Conservation (phyloP, 1,140 invertebrate species). For the Dolichoris vasculosae region DNA sequence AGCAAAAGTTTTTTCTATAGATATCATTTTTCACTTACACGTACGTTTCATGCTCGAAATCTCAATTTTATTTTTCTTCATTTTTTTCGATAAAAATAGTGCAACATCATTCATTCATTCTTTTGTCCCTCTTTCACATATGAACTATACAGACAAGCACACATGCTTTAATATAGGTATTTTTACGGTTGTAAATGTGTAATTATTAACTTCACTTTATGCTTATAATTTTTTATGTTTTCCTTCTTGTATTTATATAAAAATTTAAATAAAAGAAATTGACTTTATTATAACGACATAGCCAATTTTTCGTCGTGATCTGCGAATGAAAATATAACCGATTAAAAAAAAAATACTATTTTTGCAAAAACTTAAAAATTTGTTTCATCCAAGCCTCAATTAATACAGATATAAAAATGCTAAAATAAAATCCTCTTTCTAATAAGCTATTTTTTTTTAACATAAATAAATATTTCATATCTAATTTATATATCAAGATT, state of each 20-base stretch:
- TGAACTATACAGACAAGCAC: no score
- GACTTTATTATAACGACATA: constrained; percentile 21
- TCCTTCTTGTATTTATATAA: constrained; percentile 22
- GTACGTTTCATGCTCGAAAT: constrained; percentile 46
- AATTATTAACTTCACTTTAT: constrained; percentile 25
- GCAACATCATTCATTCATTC: constrained; percentile 41
- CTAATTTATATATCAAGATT: constrained; percentile 15
- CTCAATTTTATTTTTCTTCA: constrained; percentile 42
- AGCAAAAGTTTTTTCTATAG: constrained; percentile 45
- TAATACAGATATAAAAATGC: constrained; percentile 47
- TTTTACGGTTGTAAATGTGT: constrained; percentile 10
- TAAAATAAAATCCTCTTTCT: constrained; percentile 48
- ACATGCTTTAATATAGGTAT: constrained; percentile 1
- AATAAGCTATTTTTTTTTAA: constrained; percentile 43
- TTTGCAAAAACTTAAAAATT: constrained; percentile 18
- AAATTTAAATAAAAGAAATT: constrained; percentile 52
- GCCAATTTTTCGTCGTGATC: neutral
- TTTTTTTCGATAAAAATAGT: constrained; percentile 49
- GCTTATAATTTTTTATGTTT: constrained; percentile 1
- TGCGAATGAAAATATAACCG: constrained; percentile 28
- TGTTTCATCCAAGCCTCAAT: constrained; percentile 23
- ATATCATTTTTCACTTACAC: constrained; percentile 48
- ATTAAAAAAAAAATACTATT: constrained; percentile 16
- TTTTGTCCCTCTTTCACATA: constrained; percentile 30
- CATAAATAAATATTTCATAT: constrained; percentile 48